Base-by-base conservation (phyloP, 2,888 invertebrate species). In the Eudasyphora cyanicolor region DNA sequence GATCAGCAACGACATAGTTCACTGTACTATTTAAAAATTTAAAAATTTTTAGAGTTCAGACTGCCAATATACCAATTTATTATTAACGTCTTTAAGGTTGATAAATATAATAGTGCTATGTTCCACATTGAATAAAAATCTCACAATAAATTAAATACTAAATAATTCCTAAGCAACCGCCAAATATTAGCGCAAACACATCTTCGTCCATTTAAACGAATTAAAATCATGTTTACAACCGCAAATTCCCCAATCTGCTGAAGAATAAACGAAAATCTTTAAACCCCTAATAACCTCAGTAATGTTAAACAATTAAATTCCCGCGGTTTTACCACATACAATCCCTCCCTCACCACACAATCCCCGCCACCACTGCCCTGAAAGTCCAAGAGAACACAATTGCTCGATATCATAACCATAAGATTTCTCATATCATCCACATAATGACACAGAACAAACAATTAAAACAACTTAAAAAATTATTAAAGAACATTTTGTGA, bases 381-480 rank as follows among this genome's bases (percentile, higher is more conserved):
- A 38, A 38, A 38, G n/a, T n/a, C n/a, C n/a, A n/a, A n/a, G 38
- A 12, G n/a, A 29, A 29, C 6, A 27, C 60, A 29, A 29, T 29
- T 14, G n/a, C 12, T 2, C 10, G 12, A 12, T 29, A 29, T 60
- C 29, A 29, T 17, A 60, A 60, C 29, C 17, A 60, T 60, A 29
- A 60, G 14, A 60, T 24, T 29, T 60, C 60, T 60, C 60, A 60
- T 60, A 60, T 60, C 60, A 60, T 2, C 27, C 3, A 0, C 60
- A 27, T 29, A 29, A 32, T 60, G 12, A 12, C 60, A n/a, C 14
- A 70, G 17, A 32, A 70, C 51, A 70, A 60, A 57, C 73, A 73
- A 73, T 73, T 73, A 73, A 73, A 57, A 60, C 10, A n/a, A 73
- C 42, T 73, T 60, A 73, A 73, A 71, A 38, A 73, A 73, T 71